These are phyloP conservation scores for Drosophila virilis DNA, from an alignment of 1,140 invertebrate genomes.

Conservation along the genomic window DNA sequence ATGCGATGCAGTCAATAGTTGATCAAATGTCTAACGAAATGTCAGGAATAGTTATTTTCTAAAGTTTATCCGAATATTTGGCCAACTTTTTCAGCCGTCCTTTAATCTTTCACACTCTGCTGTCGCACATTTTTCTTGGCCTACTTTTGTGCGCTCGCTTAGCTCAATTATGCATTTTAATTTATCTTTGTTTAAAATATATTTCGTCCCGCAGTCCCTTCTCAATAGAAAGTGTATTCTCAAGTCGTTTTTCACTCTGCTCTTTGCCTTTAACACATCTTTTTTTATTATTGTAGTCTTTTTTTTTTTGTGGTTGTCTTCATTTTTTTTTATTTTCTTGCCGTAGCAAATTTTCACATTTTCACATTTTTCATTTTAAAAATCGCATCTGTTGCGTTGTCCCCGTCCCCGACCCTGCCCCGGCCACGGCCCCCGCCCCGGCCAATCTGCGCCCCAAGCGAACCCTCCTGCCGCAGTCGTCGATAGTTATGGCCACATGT, in stretches of 20 bases:
- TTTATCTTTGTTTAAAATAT: too few relatives aligned
- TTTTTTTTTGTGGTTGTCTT: constrained; percentile 2
- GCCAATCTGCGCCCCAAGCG: background rate
- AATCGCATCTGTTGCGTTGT: constrained; percentile 51
- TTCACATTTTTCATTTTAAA: constrained; percentile 60
- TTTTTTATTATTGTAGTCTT: constrained; percentile 12
- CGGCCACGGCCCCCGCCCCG: background rate
- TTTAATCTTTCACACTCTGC: too few relatives aligned
- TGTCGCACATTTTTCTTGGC: too few relatives aligned
- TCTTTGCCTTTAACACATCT: constrained; percentile 4
- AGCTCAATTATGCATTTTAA: too few relatives aligned
- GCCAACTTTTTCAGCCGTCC: too few relatives aligned
- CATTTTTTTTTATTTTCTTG: constrained; percentile 15
- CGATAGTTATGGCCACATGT: constrained; percentile 43
- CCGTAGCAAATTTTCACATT: constrained; percentile 51
- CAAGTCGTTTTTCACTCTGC: background rate
- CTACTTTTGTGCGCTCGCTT: too few relatives aligned
- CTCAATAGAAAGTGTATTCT: background rate
- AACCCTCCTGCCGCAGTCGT: background rate
- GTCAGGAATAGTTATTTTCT: too few relatives aligned
- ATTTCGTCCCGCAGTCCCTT: too few relatives aligned
- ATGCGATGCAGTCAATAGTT: too few relatives aligned
- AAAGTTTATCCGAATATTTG: too few relatives aligned
- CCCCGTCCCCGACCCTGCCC: background rate
- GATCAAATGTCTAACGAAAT: too few relatives aligned